Conservation (phyloP, 2,888 invertebrate species). For the Plemyria rubiginata region DNA sequence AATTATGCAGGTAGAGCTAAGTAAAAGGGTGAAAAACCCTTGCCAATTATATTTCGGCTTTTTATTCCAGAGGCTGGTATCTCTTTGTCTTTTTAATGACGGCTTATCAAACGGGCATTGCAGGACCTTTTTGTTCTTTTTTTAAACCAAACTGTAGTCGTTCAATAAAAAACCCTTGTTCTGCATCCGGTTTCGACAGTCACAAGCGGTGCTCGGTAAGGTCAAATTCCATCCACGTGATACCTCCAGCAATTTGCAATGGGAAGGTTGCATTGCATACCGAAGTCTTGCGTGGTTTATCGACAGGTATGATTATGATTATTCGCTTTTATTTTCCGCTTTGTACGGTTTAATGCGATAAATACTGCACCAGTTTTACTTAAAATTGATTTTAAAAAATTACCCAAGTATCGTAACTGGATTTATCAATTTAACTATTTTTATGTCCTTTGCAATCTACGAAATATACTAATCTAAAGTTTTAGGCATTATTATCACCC, state of each 20-base stretch:
- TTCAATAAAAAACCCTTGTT: constrained; percentile 27
- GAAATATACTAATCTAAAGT: not conserved
- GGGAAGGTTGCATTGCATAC: constrained; percentile 37
- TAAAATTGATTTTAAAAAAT: no score
- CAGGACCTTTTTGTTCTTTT: constrained; percentile 15
- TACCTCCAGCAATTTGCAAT: constrained; percentile 33
- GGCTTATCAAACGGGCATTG: constrained; percentile 15
- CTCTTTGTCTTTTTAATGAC: constrained; percentile 22
- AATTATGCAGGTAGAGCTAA: not conserved
- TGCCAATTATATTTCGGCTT: constrained; percentile 4
- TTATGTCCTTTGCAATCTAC: not conserved
- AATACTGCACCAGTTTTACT: no score
- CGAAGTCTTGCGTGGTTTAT: constrained; percentile 26
- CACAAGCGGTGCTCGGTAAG: constrained; percentile 36
- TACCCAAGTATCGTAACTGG: no score
- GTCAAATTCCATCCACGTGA: constrained; percentile 43
- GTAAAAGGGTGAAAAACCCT: not conserved
- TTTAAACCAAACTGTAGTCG: constrained; percentile 13
- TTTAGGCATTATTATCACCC: not conserved
- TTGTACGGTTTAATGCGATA: not conserved
- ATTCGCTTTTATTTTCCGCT: constrained; percentile 1
- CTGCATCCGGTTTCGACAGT: constrained; percentile 39
- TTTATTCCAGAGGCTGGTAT: constrained; percentile 11
- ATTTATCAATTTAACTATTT: not conserved
- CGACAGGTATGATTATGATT: constrained; percentile 1